A percentile compares a stretch with the other conserved stretches of the same genome.
These are phyloP conservation scores for Brachyalestes nurse DNA, from an alignment of 2,797 vertebrate genomes.

Conservation along the genomic window DNA sequence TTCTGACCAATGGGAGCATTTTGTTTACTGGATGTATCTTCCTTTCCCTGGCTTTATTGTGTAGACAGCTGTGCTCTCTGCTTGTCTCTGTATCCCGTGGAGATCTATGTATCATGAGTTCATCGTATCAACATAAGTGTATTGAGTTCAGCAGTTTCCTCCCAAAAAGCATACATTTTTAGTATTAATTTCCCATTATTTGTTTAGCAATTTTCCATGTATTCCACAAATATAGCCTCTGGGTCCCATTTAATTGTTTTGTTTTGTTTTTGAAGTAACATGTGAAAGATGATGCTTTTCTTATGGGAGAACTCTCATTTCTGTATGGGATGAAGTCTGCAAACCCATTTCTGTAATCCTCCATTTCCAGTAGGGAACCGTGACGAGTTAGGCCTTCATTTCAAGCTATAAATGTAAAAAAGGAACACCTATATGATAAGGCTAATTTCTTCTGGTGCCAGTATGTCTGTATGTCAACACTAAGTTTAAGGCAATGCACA, in stretches of 20 bases:
- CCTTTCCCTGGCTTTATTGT: conserved; percentile 8
- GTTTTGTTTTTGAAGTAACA: not conserved
- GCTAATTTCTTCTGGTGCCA: too few species aligned
- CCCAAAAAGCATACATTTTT: conserved; percentile 16
- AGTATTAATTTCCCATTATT: conserved; percentile 27
- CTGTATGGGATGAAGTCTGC: too few species aligned
- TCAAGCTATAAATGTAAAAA: too few species aligned
- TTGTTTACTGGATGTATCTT: conserved; percentile 17
- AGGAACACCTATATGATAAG: too few species aligned
- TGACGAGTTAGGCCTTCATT: too few species aligned
- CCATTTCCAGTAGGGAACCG: too few species aligned
- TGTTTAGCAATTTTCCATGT: conserved; percentile 11
- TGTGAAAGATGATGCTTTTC: not conserved
- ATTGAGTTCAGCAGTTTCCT: too few species aligned
- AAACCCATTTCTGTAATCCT: too few species aligned
- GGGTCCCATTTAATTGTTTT: not conserved
- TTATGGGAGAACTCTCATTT: not conserved
- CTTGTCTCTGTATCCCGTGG: conserved; percentile 5
- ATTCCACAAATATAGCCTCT: not conserved
- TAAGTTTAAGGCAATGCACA: too few species aligned
- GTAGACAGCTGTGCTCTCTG: conserved; percentile 41
- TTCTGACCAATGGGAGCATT: conserved; percentile 7
- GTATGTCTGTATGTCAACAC: too few species aligned
- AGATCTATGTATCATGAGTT: not conserved
- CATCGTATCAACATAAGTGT: too few species aligned